Conservation (phyloP, 2,797 vertebrate genomes). For the Alauda arvensis region DNA sequence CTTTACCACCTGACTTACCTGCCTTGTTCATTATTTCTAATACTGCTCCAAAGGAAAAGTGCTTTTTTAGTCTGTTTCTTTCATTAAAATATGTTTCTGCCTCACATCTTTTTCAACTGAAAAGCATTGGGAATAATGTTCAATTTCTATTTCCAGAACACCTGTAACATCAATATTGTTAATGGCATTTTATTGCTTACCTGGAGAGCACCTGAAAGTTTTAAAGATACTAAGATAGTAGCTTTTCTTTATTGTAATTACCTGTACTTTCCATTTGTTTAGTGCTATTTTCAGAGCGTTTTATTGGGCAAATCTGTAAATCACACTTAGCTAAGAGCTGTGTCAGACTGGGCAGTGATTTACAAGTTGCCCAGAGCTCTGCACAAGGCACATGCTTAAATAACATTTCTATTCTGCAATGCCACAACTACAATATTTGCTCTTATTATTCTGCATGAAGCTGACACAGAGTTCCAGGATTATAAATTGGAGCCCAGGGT, state of each 20-base stretch:
- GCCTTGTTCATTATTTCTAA: background rate
- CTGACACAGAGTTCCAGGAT: slow-evolving; percentile 9
- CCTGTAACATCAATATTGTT: background rate
- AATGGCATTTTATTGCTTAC: background rate
- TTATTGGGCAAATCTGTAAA: background rate
- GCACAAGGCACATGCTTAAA: slow-evolving; percentile 7
- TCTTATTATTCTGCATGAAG: slow-evolving; percentile 37
- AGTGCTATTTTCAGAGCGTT: background rate
- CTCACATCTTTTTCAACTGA: background rate
- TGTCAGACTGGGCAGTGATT: slow-evolving; percentile 19
- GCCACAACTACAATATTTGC: slow-evolving; percentile 21
- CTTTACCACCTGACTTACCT: background rate
- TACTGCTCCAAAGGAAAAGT: background rate
- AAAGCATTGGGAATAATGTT: background rate
- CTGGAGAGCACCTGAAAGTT: background rate
- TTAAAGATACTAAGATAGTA: background rate
- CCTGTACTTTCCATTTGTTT: background rate
- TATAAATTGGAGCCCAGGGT: slow-evolving; percentile 4
- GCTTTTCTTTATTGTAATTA: background rate
- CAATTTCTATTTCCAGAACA: background rate
- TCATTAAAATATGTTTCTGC: background rate
- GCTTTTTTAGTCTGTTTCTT: background rate
- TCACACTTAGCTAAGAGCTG: background rate
- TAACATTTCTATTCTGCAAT: slow-evolving; percentile 27
- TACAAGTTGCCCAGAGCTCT: background rate